Conservation (phyloP, 2,797 vertebrate genomes). For the Meda fulgida region DNA sequence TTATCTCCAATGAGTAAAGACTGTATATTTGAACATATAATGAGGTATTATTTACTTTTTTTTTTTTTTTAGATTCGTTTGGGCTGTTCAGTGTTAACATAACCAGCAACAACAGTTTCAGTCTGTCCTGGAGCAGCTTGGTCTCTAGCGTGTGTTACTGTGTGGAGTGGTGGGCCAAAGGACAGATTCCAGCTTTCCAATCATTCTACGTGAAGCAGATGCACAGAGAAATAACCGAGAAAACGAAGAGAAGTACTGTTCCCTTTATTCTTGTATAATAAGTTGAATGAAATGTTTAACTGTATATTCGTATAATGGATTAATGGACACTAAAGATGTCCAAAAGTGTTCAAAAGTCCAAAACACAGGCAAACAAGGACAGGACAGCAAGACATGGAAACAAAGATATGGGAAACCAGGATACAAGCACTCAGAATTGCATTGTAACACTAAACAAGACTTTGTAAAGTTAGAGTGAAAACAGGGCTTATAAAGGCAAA, state of each 20-base stretch:
- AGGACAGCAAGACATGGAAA: too few species aligned
- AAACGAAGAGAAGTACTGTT: slow-evolving; percentile 46
- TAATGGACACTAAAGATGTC: not conserved
- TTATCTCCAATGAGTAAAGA: not conserved
- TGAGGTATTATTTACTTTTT: not conserved
- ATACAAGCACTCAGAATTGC: too few species aligned
- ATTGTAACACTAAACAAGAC: too few species aligned
- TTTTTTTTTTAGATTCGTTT: slow-evolving; percentile 66
- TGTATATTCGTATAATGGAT: not conserved
- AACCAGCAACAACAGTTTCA: slow-evolving; percentile 65
- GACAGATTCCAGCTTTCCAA: not conserved
- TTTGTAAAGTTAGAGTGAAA: too few species aligned
- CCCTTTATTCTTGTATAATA: not conserved
- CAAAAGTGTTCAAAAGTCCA: not conserved
- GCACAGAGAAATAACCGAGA: slow-evolving; percentile 25
- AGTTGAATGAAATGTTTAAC: not conserved
- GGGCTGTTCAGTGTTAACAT: slow-evolving; percentile 72
- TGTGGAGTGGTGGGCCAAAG: slow-evolving; percentile 79
- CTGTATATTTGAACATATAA: not conserved
- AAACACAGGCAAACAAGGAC: too few species aligned
- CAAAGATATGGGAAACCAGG: too few species aligned
- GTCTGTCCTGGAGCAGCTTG: slow-evolving; percentile 75
- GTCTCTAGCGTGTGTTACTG: slow-evolving; percentile 73
- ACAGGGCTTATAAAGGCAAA: too few species aligned
- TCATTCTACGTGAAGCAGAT: slow-evolving; percentile 61